A percentile compares a stretch with the other conserved stretches of the same genome.
phyloP scores from a whole-genome alignment of 2,113 vertebrate genomes.

The Saccopteryx leptura region DNA sequence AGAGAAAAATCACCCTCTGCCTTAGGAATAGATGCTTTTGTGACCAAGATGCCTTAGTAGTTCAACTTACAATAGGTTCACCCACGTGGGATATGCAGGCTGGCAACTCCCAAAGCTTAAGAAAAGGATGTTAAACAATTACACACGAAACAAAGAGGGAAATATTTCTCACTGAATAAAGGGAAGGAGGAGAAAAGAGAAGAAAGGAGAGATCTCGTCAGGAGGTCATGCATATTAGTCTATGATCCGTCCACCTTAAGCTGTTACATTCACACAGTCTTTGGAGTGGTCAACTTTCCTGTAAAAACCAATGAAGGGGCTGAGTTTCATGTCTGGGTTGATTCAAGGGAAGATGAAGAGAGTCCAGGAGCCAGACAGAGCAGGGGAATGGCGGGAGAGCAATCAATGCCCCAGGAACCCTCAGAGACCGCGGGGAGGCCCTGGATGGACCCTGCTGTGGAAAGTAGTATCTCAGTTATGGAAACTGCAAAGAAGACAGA shows the following conservation, averaged over 20 bases:
- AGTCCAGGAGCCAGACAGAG: background rate
- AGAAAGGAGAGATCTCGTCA: background rate
- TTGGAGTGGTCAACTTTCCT: background rate
- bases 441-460: background rate
- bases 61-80: background rate
- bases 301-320: background rate
- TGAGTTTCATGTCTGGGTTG: background rate
- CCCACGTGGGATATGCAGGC: background rate
- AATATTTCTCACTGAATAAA: background rate
- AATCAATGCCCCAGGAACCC: background rate
- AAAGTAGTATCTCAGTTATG: background rate
- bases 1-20: background rate
- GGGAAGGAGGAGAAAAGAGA: background rate
- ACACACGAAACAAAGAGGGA: background rate
- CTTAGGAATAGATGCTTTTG: background rate
- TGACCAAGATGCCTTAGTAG: background rate
- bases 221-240: background rate
- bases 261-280: background rate
- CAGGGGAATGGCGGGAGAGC: background rate
- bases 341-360: background rate
- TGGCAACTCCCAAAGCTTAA: background rate
- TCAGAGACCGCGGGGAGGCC: background rate
- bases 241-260: background rate
- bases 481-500: background rate
- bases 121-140: conserved; percentile 5